A percentile compares a stretch with the other conserved stretches of the same genome.
Evolutionary conservation across 2,888 invertebrate genomes (phyloP).

Genomic region (Megastigmus dorsalis): DNA sequence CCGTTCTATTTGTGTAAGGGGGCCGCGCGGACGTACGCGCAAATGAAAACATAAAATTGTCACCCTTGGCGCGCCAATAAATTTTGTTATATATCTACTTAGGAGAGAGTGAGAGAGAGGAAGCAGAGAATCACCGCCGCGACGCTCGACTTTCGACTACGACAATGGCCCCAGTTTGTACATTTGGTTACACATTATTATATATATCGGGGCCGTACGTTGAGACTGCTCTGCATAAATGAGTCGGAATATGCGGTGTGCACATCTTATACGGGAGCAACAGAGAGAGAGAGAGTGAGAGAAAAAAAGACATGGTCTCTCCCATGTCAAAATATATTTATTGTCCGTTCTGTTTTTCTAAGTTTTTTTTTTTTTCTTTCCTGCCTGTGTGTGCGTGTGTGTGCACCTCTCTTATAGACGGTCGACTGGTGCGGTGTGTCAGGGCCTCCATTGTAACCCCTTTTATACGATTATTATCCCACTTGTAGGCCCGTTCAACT

Average conservation of each 20-base stretch:
- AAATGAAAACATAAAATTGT: conserved; percentile 63
- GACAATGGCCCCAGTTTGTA: conserved; percentile 41
- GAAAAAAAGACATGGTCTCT: conserved; percentile 58
- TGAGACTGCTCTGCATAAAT: conserved; percentile 6
- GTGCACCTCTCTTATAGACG: conserved; percentile 4
- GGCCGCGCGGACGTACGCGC: conserved; percentile 28
- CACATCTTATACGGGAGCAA: not conserved
- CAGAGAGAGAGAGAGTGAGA: not conserved
- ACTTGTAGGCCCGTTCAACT: conserved; percentile 65
- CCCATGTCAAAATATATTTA: conserved; percentile 75
- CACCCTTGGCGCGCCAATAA: conserved; percentile 57
- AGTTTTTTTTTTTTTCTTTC: too few species aligned
- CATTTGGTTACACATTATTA: conserved; percentile 37
- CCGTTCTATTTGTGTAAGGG: too few species aligned
- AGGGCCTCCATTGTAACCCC: conserved; percentile 67
- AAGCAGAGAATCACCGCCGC: not conserved
- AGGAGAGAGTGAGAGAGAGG: not conserved
- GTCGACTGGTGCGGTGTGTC: conserved; percentile 69
- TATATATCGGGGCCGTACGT: not conserved
- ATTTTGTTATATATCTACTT: conserved; percentile 42
- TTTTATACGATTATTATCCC: conserved; percentile 72
- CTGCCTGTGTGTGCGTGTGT: too few species aligned
- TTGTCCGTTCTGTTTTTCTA: conserved; percentile 60
- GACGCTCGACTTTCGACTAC: conserved; percentile 25
- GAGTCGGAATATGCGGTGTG: not conserved